phyloP scores from a whole-genome alignment of 2,888 invertebrate species.

The Apotomis capreana region DNA sequence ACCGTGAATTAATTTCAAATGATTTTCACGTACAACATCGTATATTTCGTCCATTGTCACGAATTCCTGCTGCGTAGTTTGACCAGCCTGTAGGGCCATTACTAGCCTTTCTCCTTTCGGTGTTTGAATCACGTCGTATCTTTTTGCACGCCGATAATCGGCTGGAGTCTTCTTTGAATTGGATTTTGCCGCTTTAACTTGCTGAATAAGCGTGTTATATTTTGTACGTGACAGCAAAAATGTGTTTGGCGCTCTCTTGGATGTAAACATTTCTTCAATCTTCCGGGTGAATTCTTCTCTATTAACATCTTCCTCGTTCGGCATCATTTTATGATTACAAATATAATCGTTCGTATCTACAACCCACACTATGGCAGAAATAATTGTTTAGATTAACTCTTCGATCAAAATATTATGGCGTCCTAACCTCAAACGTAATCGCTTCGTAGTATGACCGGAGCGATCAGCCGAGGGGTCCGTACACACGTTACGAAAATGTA shows the following conservation, averaged over 20 bases:
- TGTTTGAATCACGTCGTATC: conserved; percentile 56
- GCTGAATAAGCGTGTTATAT: conserved; percentile 54
- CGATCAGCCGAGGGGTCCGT: background rate
- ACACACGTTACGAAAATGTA: conserved; percentile 40
- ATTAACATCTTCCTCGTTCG: conserved; percentile 48
- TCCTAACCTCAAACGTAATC: background rate
- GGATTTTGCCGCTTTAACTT: conserved; percentile 56
- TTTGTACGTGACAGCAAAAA: conserved; percentile 55
- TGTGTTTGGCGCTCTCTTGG: conserved; percentile 53
- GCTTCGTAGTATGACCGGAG: background rate
- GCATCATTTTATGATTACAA: conserved; percentile 12
- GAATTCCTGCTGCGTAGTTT: conserved; percentile 50
- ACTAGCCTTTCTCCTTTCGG: conserved; percentile 57
- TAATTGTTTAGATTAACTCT: background rate
- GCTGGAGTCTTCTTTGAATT: conserved; percentile 51
- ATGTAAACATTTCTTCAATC: conserved; percentile 52
- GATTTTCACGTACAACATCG: conserved; percentile 60
- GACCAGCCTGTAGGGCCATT: conserved; percentile 46
- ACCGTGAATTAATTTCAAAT: conserved; percentile 60
- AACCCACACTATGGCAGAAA: background rate
- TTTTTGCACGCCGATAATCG: conserved; percentile 60
- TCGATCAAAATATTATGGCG: background rate
- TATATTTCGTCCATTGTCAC: conserved; percentile 62
- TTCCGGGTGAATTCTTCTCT: conserved; percentile 56
- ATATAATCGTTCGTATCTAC: background rate